Conservation (phyloP, 2,113 vertebrate species). For the Aegithalos caudatus region DNA sequence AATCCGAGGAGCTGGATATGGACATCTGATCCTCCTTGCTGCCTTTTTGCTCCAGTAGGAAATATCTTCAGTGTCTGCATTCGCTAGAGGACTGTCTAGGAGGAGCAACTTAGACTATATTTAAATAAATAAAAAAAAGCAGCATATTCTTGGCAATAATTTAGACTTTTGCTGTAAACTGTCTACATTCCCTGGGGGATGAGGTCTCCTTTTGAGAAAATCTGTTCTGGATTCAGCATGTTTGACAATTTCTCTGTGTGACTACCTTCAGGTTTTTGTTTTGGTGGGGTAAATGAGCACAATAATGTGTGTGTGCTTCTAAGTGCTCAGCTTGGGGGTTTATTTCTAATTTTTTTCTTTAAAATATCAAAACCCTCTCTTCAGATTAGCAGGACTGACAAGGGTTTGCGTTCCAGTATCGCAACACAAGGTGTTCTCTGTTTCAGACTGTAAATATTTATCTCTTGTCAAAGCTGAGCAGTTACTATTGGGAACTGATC, state of each 20-base stretch:
- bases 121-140: not conserved
- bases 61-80: not conserved
- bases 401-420: constrained; percentile 13
- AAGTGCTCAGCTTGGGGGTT: not conserved
- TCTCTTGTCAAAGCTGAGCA: constrained; percentile 55
- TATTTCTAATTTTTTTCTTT: not conserved
- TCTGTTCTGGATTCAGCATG: not conserved
- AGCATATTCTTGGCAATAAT: constrained; percentile 31
- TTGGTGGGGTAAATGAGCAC: not conserved
- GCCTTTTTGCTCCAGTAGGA: not conserved
- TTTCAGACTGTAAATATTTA: constrained; percentile 65
- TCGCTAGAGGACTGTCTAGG: not conserved
- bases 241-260: constrained; percentile 8
- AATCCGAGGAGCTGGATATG: fast-evolving
- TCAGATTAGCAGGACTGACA: not conserved
- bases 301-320: not conserved
- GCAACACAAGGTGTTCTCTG: constrained; percentile 64
- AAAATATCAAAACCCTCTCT: not conserved
- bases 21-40: not conserved
- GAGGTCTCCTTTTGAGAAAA: constrained; percentile 45
- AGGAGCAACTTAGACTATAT: not conserved
- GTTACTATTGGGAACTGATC: constrained; percentile 58
- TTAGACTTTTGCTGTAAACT: constrained; percentile 24
- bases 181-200: constrained; percentile 19
- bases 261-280: not conserved